Conservation (phyloP, 2,888 invertebrate genomes). For the Trissoscelio sp. region DNA sequence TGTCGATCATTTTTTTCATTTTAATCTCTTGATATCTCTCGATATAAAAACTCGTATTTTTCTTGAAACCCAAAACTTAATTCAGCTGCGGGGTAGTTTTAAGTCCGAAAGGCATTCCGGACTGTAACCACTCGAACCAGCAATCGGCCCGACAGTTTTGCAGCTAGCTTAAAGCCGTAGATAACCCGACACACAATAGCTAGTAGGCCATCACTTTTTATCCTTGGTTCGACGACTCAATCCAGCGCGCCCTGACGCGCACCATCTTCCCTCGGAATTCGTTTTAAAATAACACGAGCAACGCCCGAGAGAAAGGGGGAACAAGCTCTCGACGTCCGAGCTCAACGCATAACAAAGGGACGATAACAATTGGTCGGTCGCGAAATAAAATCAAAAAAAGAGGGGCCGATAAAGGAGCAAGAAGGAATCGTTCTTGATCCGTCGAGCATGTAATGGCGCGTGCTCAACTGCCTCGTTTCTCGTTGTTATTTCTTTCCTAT, state of each 20-base stretch:
- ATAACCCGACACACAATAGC: constrained; percentile 36
- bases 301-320: constrained; percentile 29
- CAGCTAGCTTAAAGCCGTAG: constrained; percentile 15
- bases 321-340: constrained; percentile 3
- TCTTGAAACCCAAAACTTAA: too few relatives aligned
- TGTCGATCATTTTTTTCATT: too few relatives aligned
- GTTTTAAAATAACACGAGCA: constrained; percentile 42
- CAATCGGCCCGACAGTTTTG: constrained; percentile 15
- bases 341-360: constrained; percentile 48
- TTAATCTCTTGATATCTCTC: too few relatives aligned
- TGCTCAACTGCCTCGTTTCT: constrained; percentile 50
- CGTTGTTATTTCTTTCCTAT: constrained; percentile 69
- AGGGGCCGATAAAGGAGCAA: constrained; percentile 45
- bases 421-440: constrained; percentile 67
- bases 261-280: constrained; percentile 35
- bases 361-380: constrained; percentile 57
- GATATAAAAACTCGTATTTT: too few relatives aligned
- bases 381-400: constrained; percentile 26
- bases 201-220: constrained; percentile 43
- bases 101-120: not conserved
- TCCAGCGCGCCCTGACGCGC: constrained; percentile 28
- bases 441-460: constrained; percentile 71
- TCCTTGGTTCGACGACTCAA: constrained; percentile 40
- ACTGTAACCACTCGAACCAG: constrained; percentile 12
- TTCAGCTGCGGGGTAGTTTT: not conserved